Evolutionary conservation across 2,888 invertebrate species (phyloP).

Genomic region (Euplexia lucipara): DNA sequence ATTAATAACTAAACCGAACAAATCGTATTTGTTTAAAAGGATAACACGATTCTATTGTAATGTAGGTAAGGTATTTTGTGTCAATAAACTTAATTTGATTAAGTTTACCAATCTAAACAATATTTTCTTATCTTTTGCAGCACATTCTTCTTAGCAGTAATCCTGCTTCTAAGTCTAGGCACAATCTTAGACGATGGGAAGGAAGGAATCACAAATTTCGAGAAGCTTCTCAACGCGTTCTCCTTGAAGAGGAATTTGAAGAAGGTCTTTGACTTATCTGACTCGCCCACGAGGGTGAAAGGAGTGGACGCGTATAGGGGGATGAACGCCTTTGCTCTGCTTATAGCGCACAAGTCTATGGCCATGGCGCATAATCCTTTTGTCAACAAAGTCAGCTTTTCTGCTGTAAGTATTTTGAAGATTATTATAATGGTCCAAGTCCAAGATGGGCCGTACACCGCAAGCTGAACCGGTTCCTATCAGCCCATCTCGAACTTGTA

Average conservation of each 20-base stretch:
- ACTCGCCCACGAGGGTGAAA: constrained; percentile 82
- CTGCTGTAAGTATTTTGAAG: constrained; percentile 82
- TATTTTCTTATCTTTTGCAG: constrained; percentile 72
- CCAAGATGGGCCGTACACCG: too few species aligned
- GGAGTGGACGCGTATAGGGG: constrained; percentile 90
- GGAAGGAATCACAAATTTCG: constrained; percentile 85
- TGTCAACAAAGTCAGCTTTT: constrained; percentile 89
- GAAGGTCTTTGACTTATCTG: constrained; percentile 84
- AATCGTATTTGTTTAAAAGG: too few species aligned
- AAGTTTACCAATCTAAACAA: background rate
- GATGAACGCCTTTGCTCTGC: constrained; percentile 89
- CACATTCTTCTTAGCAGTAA: constrained; percentile 84
- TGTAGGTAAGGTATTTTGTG: too few species aligned
- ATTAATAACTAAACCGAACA: too few species aligned
- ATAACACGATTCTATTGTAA: too few species aligned
- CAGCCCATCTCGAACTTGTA: too few species aligned
- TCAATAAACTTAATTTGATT: too few species aligned
- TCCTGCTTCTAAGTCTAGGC: constrained; percentile 82
- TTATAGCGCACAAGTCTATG: constrained; percentile 91
- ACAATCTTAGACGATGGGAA: constrained; percentile 85
- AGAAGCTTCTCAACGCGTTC: constrained; percentile 88
- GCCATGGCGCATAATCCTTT: constrained; percentile 91
- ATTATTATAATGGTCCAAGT: too few species aligned
- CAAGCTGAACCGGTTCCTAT: too few species aligned
- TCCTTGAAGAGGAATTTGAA: constrained; percentile 87